A percentile compares a stretch with the other conserved stretches of the same genome.
phyloP scores from a whole-genome alignment of 2,797 vertebrate species.

The Gymnothorax javanicus region DNA sequence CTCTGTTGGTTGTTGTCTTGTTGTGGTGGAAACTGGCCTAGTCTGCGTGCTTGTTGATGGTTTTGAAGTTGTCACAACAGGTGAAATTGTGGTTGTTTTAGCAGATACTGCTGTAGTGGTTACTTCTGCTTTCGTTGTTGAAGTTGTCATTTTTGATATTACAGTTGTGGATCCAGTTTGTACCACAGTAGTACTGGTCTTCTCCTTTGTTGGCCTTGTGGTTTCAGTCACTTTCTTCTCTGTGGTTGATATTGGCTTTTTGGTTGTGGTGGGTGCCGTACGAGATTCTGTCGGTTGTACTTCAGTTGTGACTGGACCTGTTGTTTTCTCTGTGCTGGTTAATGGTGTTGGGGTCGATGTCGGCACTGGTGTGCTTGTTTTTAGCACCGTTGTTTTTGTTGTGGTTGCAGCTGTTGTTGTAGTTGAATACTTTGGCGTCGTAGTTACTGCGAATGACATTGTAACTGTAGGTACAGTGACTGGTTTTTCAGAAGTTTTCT shows the following conservation, averaged over 20 bases:
- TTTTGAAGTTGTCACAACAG: background rate
- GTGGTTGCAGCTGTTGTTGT: background rate
- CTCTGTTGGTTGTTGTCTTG: background rate
- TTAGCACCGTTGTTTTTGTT: background rate
- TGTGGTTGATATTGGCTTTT: no score
- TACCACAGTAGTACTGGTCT: background rate
- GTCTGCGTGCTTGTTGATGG: slow-evolving; percentile 12
- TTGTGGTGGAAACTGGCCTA: no score
- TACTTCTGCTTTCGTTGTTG: background rate
- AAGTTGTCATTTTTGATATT: slow-evolving; percentile 20
- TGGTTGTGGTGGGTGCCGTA: background rate
- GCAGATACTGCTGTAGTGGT: background rate
- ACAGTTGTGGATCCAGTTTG: slow-evolving; percentile 16
- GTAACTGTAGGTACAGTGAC: slow-evolving; percentile 22
- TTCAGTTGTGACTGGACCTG: background rate
- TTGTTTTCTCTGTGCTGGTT: slow-evolving; percentile 3
- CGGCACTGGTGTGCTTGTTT: background rate
- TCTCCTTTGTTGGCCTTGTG: slow-evolving; percentile 11
- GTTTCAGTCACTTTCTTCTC: background rate
- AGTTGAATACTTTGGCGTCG: background rate
- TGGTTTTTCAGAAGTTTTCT: background rate
- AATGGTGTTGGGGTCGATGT: background rate
- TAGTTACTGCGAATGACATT: background rate
- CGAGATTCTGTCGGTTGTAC: background rate
- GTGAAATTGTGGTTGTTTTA: background rate